phyloP scores from a whole-genome alignment of 2,113 vertebrate species.

The Megaptera novaeangliae region DNA sequence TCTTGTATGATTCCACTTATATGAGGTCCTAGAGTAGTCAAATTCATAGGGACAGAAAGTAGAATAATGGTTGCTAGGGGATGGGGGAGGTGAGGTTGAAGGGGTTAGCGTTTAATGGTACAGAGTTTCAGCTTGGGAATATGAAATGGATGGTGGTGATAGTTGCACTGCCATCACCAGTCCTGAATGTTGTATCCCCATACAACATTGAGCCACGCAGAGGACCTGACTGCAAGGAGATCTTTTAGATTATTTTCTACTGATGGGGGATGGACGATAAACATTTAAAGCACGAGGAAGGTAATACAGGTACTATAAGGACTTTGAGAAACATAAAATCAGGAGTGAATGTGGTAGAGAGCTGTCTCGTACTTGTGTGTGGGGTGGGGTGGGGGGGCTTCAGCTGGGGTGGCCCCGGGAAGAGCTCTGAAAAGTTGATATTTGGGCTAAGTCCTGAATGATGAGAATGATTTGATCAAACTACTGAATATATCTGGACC shows the following conservation, averaged over 20 bases:
- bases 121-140: background rate
- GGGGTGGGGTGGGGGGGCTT: too few species aligned
- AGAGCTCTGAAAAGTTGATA: background rate
- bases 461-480: background rate
- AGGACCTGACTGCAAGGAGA: background rate
- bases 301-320: background rate
- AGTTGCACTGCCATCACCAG: background rate
- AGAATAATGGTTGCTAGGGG: background rate
- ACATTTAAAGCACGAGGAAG: background rate
- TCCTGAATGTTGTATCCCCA: too few species aligned
- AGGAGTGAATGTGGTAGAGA: background rate
- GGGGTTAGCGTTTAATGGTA: background rate
- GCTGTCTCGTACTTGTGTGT: accelerated
- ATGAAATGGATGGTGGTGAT: background rate
- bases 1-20: background rate
- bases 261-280: background rate
- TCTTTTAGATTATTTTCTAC: background rate
- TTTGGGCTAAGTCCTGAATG: background rate
- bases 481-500: background rate
- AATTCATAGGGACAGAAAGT: background rate
- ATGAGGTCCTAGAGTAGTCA: background rate
- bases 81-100: background rate
- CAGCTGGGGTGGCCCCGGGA: background rate
- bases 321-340: background rate
- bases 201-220: background rate